Evolutionary conservation across 2,888 invertebrate genomes (phyloP).

Genomic region (Drosophila hamatofila): DNA sequence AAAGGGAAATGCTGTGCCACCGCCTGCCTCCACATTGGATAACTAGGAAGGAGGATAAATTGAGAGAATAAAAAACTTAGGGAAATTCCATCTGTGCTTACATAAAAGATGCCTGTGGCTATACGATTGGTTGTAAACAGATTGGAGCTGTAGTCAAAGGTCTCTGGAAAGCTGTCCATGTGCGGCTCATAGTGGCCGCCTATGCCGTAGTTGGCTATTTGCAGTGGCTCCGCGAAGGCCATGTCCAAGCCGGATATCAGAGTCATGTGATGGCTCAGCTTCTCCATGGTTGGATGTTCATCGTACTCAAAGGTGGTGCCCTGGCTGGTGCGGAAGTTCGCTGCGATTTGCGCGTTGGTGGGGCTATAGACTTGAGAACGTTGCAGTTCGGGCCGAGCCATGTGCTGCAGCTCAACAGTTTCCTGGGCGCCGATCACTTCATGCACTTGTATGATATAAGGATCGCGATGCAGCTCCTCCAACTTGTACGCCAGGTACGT

Average conservation of each 20-base stretch:
- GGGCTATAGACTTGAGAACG: conserved; percentile 90
- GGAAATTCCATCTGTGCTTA: conserved; percentile 86
- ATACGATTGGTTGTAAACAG: conserved; percentile 93
- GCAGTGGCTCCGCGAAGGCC: conserved; percentile 88
- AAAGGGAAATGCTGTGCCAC: conserved; percentile 98
- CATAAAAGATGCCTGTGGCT: conserved; percentile 97
- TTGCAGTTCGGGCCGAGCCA: conserved; percentile 86
- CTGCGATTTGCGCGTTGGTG: conserved; percentile 91
- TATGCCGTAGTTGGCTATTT: conserved; percentile 90
- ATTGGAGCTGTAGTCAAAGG: conserved; percentile 40
- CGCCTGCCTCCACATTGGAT: conserved; percentile 98
- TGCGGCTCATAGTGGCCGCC: conserved; percentile 90
- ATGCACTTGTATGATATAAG: conserved; percentile 87
- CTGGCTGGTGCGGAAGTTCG: conserved; percentile 90
- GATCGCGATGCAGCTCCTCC: conserved; percentile 86
- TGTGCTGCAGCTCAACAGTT: conserved; percentile 86
- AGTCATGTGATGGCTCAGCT: conserved; percentile 89
- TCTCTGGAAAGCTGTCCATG: conserved; percentile 86
- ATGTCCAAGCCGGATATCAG: conserved; percentile 87
- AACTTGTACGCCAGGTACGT: conserved; percentile 84
- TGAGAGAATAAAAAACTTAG: background rate
- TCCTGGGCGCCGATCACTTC: conserved; percentile 87
- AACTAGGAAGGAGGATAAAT: conserved; percentile 87
- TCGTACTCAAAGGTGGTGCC: conserved; percentile 86
- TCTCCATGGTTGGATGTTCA: conserved; percentile 44